A percentile compares a stretch with the other conserved stretches of the same genome.
These are phyloP conservation scores for Gymnodraco acuticeps DNA, from an alignment of 2,797 vertebrate genomes.

Conservation along the genomic window DNA sequence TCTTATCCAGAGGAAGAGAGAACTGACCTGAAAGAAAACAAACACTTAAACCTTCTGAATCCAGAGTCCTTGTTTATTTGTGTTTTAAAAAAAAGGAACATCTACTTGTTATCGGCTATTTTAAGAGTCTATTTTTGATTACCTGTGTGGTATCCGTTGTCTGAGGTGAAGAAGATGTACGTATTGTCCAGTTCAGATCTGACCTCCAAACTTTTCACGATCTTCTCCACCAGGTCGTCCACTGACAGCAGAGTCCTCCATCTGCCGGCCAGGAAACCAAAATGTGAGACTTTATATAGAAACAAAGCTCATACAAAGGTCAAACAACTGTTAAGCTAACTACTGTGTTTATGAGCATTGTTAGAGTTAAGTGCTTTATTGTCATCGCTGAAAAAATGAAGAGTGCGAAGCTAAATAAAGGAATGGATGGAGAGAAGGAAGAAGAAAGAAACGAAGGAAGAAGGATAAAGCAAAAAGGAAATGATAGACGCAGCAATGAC, in stretches of 20 bases:
- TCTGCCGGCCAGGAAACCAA: slow-evolving; percentile 69
- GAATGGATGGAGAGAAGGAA: not conserved
- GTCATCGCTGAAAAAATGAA: too few species aligned
- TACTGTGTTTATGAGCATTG: too few species aligned
- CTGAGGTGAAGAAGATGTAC: slow-evolving; percentile 96
- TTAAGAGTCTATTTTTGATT: not conserved
- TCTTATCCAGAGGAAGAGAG: slow-evolving; percentile 96
- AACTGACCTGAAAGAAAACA: slow-evolving; percentile 90
- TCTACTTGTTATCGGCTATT: too few species aligned
- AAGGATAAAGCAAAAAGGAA: not conserved
- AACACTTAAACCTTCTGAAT: not conserved
- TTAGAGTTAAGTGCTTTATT: too few species aligned
- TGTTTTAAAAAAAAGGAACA: too few species aligned
- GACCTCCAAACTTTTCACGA: slow-evolving; percentile 90
- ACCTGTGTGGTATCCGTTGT: slow-evolving; percentile 99
- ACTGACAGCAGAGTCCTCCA: slow-evolving; percentile 98
- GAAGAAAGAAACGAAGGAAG: not conserved
- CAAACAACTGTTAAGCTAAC: too few species aligned
- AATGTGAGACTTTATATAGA: too few species aligned
- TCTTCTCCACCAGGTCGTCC: slow-evolving; percentile 94
- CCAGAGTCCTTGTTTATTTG: not conserved
- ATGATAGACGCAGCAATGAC: not conserved
- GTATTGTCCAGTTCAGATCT: slow-evolving; percentile 92
- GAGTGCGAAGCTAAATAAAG: too few species aligned
- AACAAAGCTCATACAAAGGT: too few species aligned